phyloP scores from a whole-genome alignment of 2,797 vertebrate genomes.

The Acridotheres tristis region DNA sequence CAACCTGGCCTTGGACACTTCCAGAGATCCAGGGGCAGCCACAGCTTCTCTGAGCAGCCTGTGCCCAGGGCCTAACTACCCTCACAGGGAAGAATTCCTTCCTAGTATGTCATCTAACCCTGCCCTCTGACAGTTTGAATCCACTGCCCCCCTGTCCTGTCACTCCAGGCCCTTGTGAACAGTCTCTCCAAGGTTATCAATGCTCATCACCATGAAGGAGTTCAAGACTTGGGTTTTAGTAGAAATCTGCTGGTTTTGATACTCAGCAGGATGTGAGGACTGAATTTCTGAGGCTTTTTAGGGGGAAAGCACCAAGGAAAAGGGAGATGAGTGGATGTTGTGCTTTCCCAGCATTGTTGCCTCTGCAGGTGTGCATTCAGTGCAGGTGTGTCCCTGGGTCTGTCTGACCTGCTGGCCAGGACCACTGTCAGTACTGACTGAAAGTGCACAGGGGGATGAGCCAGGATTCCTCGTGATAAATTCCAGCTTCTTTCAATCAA shows the following conservation, averaged over 20 bases:
- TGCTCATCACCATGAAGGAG: neutral
- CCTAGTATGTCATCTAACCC: neutral
- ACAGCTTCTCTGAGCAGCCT: neutral
- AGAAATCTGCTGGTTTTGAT: neutral
- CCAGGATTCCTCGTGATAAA: neutral
- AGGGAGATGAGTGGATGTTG: neutral
- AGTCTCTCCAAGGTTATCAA: neutral
- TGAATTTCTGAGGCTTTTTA: neutral
- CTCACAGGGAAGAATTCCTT: neutral
- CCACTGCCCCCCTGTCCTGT: neutral
- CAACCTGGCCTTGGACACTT: neutral
- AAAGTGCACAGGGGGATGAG: neutral
- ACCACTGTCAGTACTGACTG: neutral
- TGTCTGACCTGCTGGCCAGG: neutral
- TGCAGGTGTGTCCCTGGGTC: neutral
- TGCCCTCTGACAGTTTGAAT: neutral
- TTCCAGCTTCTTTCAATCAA: neutral
- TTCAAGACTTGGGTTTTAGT: neutral
- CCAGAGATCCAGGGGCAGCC: neutral
- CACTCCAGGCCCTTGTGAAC: neutral
- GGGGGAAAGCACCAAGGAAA: neutral
- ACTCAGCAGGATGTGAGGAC: neutral
- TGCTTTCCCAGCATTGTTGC: neutral
- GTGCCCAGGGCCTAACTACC: rapidly evolving
- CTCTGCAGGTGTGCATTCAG: neutral